Conservation (phyloP, 2,113 vertebrate species). For the Myotis yumanensis region DNA sequence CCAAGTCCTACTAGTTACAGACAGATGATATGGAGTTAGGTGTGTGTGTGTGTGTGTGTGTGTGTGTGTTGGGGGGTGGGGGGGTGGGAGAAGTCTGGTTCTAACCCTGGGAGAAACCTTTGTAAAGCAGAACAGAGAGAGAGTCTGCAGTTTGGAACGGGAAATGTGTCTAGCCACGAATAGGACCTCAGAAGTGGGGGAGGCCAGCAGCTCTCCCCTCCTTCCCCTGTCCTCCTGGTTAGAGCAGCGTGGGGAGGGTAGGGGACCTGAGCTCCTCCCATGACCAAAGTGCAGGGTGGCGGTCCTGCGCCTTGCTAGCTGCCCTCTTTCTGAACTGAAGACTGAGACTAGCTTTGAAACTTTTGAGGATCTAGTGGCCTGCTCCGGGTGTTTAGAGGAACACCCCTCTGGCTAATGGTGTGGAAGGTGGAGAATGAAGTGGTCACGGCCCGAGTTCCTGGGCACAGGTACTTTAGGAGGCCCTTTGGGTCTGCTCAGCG, state of each 20-base stretch:
- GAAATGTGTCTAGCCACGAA: neutral
- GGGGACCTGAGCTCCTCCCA: neutral
- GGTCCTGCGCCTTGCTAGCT: neutral
- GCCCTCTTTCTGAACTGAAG: neutral
- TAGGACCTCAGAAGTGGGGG: neutral
- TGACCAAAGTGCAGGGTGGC: accelerated
- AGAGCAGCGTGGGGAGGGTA: neutral
- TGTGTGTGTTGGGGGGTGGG: no score
- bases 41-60: neutral
- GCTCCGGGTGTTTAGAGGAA: neutral
- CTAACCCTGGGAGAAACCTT: neutral
- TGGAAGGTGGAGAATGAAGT: neutral
- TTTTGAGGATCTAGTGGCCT: neutral
- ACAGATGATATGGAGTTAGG: neutral
- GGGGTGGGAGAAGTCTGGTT: neutral
- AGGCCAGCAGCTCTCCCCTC: neutral
- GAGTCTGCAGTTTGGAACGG: neutral
- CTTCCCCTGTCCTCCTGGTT: neutral
- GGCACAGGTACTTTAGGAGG: no score
- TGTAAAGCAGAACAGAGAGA: neutral
- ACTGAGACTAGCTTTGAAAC: neutral
- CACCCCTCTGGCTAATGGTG: neutral
- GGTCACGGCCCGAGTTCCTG: neutral
- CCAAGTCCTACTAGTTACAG: neutral
- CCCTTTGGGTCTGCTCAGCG: neutral